Evolutionary conservation across 2,113 vertebrate genomes (phyloP).

Genomic region (Pica pica): DNA sequence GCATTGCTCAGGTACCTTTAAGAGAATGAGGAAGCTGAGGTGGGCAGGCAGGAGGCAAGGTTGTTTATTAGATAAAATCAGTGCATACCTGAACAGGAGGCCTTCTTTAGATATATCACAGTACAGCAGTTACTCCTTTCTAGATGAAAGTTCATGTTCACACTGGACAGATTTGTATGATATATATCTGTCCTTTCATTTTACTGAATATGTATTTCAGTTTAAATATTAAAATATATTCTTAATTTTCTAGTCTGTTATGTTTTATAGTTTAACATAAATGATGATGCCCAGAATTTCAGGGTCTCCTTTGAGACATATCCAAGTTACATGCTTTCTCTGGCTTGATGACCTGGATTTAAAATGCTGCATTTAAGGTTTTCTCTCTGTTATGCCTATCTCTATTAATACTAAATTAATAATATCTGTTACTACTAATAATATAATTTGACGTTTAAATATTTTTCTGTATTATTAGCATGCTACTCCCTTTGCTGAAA

Average conservation of each 20-base stretch:
- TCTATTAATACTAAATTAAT: neutral
- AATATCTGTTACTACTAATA: neutral
- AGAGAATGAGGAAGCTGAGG: neutral
- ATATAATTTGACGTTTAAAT: neutral
- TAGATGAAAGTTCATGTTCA: neutral
- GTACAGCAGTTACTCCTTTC: neutral
- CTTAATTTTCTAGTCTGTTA: neutral
- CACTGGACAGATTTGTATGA: neutral
- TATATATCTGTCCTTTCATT: neutral
- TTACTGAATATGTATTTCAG: neutral
- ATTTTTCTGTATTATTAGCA: neutral
- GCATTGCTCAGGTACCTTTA: neutral
- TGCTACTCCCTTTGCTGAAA: neutral
- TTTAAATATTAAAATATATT: neutral
- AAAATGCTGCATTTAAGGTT: neutral
- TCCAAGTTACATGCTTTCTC: neutral
- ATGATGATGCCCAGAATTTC: neutral
- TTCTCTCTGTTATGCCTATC: neutral
- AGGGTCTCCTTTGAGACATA: neutral
- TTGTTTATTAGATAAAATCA: neutral
- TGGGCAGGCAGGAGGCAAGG: neutral
- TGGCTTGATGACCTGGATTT: neutral
- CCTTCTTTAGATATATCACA: neutral
- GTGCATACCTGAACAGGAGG: neutral
- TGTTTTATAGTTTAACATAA: neutral